Base-by-base conservation (phyloP, 2,888 invertebrate species). In the Drosophila emarginata region DNA sequence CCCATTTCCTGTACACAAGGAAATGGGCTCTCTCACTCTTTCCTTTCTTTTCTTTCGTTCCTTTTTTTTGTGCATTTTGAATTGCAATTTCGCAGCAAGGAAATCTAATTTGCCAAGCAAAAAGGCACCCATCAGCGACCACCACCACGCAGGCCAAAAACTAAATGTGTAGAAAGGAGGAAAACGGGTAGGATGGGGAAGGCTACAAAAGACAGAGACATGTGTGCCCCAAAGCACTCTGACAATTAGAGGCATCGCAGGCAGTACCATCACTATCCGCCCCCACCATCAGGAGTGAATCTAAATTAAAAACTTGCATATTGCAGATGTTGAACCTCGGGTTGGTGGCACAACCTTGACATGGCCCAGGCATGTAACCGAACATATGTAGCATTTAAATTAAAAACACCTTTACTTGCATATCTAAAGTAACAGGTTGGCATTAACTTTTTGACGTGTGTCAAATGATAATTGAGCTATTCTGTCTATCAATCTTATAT, bases 81-180 rank as follows among this genome's bases (percentile, higher is more conserved):
- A 79, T 81, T 79, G 81, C 79, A 79, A 79, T 79, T 81, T 81
- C 61, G 67, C 68, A 74, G 74, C 65, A 74, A 67, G 79, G 79
- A 79, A 79, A 79, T 79, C 77, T 81, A 79, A 79, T 79, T 79
- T 79, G 72, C 64, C 62, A 68, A 78, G 67, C 75, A 61, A 66
- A 72, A 80, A 74, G 61, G 78, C 75, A 77, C 64, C 45, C 45
- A 45, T 45, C 45, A 72, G 52, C 50, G 66, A 50, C 52, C 15
- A 15, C 58, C 40, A 28, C 54, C 53, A 39, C 61, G 64, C 70
- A 52, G 15, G 7, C 23, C 45, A 15, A 14, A 52, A 61, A 7
- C n/a, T 36, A n/a, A n/a, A 28, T 45, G 45, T 11, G 21, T 45
- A 39, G 6, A n/a, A 7, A 6, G 4, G 45, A 14, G 15, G 28